Evolutionary conservation across 2,113 vertebrate species (phyloP).

Genomic region (Hemiscyllium ocellatum): DNA sequence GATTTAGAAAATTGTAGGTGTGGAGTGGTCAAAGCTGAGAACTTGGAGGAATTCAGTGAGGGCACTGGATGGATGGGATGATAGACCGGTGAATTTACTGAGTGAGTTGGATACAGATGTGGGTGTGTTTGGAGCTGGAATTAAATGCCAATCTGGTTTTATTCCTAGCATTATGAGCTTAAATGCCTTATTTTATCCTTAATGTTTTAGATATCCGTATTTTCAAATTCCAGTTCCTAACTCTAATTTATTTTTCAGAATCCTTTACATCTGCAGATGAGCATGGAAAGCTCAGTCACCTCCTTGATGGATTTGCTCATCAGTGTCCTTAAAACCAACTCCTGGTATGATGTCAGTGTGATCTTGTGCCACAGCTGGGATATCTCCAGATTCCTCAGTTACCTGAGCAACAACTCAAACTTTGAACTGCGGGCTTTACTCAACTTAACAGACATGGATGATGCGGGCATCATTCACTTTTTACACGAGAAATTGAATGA

Average conservation of each 20-base stretch:
- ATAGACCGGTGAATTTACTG: not conserved
- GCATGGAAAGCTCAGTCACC: conserved; percentile 62
- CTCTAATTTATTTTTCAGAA: conserved; percentile 54
- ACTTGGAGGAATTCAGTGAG: too few relatives aligned
- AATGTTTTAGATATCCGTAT: not conserved
- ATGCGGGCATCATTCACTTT: conserved; percentile 48
- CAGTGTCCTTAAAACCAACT: conserved; percentile 57
- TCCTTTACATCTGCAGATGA: conserved; percentile 77
- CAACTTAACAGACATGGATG: conserved; percentile 59
- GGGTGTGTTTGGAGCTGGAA: not conserved
- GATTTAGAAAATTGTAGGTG: not conserved
- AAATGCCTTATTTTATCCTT: not conserved
- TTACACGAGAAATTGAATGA: conserved; percentile 53
- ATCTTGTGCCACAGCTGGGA: conserved; percentile 73
- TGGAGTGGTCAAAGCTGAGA: not conserved
- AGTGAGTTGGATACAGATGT: not conserved
- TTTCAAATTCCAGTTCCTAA: not conserved
- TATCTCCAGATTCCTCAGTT: conserved; percentile 46
- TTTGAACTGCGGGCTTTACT: conserved; percentile 59
- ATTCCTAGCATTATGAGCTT: not conserved
- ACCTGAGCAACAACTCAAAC: conserved; percentile 48
- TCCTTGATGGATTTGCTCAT: conserved; percentile 63
- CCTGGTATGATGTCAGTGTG: conserved; percentile 66
- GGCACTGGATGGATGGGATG: not conserved
- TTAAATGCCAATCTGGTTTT: not conserved